Conservation (phyloP, 2,113 vertebrate genomes). For the Sander vitreus region DNA sequence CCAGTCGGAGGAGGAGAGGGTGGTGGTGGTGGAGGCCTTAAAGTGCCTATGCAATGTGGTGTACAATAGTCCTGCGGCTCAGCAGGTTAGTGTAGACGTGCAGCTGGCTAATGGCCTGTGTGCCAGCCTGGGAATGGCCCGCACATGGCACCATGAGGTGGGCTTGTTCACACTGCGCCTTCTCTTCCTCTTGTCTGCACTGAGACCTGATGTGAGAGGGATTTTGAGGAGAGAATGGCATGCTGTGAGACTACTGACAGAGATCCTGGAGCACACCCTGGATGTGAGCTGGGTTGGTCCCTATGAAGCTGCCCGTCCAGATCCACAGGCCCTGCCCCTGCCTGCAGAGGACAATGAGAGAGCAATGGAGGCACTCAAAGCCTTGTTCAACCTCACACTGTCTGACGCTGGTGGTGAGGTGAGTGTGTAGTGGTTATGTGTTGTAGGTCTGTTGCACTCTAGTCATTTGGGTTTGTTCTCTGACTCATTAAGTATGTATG, state of each 20-base stretch:
- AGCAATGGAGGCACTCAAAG: slow-evolving; percentile 95
- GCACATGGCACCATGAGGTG: slow-evolving; percentile 88
- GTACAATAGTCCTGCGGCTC: slow-evolving; percentile 93
- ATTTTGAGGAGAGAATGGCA: slow-evolving; percentile 88
- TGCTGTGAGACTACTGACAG: slow-evolving; percentile 89
- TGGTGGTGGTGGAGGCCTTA: slow-evolving; percentile 95
- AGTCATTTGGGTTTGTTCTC: neutral
- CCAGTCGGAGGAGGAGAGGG: slow-evolving; percentile 86
- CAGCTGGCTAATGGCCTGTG: slow-evolving; percentile 91
- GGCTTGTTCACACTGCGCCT: slow-evolving; percentile 95
- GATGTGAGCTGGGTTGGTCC: slow-evolving; percentile 91
- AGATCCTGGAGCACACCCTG: slow-evolving; percentile 92
- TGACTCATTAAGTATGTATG: neutral
- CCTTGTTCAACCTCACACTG: slow-evolving; percentile 96
- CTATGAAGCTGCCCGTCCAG: slow-evolving; percentile 87
- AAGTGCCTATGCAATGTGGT: slow-evolving; percentile 98
- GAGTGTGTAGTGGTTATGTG: slow-evolving; percentile 64
- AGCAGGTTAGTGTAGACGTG: slow-evolving; percentile 93
- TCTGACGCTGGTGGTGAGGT: slow-evolving; percentile 91
- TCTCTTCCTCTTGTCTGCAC: slow-evolving; percentile 95
- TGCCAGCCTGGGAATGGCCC: slow-evolving; percentile 85
- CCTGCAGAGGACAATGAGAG: slow-evolving; percentile 90
- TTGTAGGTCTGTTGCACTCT: neutral
- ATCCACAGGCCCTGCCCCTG: slow-evolving; percentile 83
- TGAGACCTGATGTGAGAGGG: slow-evolving; percentile 90